Base-by-base conservation (phyloP, 2,888 invertebrate species). In the Prionchulus punctatus region DNA sequence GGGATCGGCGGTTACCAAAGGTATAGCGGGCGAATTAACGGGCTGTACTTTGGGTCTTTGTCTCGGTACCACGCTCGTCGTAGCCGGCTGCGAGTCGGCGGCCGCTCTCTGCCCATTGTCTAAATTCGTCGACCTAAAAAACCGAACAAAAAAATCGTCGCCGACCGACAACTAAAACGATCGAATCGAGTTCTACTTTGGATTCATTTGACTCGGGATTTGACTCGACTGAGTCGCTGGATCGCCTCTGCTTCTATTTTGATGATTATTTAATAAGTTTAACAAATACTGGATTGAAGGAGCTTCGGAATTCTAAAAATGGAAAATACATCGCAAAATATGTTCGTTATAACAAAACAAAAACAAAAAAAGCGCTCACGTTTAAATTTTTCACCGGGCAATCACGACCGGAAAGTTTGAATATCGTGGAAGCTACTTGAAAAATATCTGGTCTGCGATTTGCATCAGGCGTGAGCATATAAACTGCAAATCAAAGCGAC, bases 371-470 rank as follows among this genome's bases (percentile, higher is more conserved):
- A 45, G 15, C 7, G 62, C 72, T 68, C 63, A 76, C 75, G 64
- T 74, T 67, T 62, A 75, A 68, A 64, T 77, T 76, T 57, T 71
- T 70, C 27, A 76, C 71, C n/a, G 75, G 74, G 60, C 69, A 70
- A 15, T 67, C 65, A 52, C 65, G 65, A 26, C 70, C 65, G 12
- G 66, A 63, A 18, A 75, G 63, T 54, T 66, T 65, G 64, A 75
- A 76, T n/a, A 75, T 73, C 43, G 75, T 61, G 59, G 62, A 62
- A 7, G 75, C 67, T 7, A 73, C 71, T 63, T 68, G 67, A 56
- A 57, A 87, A 66, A 90, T 86, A 73, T 89, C 87, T 15, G 89
- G 90, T 65, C 90, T 76, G 61, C 79, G 78, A 56, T 84, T 83
- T 49, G 83, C 80, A 73, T 89, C 85, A 49, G 84, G 81, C 69